Conservation (phyloP, 2,113 vertebrate species). For the Zosterops hypoxanthus region DNA sequence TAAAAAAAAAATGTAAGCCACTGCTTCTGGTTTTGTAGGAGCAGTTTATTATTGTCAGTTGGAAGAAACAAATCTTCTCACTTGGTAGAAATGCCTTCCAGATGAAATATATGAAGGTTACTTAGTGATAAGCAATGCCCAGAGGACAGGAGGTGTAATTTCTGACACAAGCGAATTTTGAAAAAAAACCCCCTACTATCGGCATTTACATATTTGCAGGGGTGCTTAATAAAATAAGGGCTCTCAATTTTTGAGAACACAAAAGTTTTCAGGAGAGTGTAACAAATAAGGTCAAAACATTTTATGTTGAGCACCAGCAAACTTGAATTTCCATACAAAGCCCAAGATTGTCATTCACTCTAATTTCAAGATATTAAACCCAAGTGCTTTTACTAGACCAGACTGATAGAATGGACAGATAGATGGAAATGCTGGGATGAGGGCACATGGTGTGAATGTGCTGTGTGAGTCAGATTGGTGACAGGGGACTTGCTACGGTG, state of each 20-base stretch:
- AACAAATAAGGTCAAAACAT: background rate
- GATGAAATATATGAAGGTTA: slow-evolving; percentile 37
- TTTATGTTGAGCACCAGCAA: background rate
- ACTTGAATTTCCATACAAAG: background rate
- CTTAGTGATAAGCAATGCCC: slow-evolving; percentile 42
- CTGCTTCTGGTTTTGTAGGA: slow-evolving; percentile 48
- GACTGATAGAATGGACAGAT: background rate
- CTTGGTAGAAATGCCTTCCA: slow-evolving; percentile 52
- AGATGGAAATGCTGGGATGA: background rate
- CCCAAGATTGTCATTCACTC: background rate
- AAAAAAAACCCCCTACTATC: background rate
- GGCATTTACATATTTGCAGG: background rate
- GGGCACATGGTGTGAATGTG: background rate
- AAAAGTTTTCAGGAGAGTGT: fast-evolving
- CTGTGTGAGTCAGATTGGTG: background rate
- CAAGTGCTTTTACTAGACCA: background rate
- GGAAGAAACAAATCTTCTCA: slow-evolving; percentile 50
- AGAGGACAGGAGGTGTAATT: background rate
- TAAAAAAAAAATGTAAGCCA: slow-evolving; percentile 39
- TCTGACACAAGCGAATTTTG: background rate
- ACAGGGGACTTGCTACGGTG: fast-evolving
- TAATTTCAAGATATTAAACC: background rate
- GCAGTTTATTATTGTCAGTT: slow-evolving; percentile 45
- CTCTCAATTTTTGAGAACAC: background rate
- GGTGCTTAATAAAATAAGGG: background rate